Conservation (phyloP, 92 coral and sea anemone genomes). For the Zoanthus solanderi region DNA sequence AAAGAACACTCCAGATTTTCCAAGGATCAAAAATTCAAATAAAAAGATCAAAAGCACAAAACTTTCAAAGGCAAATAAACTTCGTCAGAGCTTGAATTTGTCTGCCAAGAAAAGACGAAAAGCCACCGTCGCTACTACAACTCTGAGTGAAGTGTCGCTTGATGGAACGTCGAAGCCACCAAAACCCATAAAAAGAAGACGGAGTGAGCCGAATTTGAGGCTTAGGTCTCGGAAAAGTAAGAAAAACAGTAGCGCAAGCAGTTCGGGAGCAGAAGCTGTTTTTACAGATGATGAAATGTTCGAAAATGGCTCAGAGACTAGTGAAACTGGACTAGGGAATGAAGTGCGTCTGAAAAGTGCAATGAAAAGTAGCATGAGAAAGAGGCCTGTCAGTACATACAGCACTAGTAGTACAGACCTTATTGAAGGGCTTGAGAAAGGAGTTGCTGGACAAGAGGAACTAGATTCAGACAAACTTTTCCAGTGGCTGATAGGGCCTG, state of each 20-base stretch:
- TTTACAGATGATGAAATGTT: conserved; percentile 9
- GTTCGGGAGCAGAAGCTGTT: neutral
- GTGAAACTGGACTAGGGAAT: neutral
- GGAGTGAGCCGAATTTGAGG: conserved; percentile 43
- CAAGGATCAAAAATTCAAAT: conserved; percentile 39
- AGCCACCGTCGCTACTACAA: conserved; percentile 57
- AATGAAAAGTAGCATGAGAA: neutral
- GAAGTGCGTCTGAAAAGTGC: neutral
- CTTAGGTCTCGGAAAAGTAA: conserved; percentile 2
- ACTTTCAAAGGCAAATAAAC: conserved; percentile 77
- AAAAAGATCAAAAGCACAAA: conserved; percentile 49
- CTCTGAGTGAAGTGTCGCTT: conserved; percentile 41
- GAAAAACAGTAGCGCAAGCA: conserved; percentile 19
- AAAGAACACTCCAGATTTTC: conserved; percentile 24
- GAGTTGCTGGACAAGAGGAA: conserved; percentile 58
- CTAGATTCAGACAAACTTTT: conserved; percentile 82
- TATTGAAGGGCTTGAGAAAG: conserved; percentile 50
- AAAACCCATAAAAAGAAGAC: conserved; percentile 42
- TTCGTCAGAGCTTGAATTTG: conserved; percentile 81
- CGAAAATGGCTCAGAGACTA: neutral
- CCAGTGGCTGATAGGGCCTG: conserved; percentile 95
- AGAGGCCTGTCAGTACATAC: conserved; percentile 63
- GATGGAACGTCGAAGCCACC: conserved; percentile 20
- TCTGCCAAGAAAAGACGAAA: conserved; percentile 78
- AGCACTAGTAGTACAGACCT: conserved; percentile 58